phyloP scores from a whole-genome alignment of 53 echinoderm and acorn worm genomes.

The Arbacia lixula region DNA sequence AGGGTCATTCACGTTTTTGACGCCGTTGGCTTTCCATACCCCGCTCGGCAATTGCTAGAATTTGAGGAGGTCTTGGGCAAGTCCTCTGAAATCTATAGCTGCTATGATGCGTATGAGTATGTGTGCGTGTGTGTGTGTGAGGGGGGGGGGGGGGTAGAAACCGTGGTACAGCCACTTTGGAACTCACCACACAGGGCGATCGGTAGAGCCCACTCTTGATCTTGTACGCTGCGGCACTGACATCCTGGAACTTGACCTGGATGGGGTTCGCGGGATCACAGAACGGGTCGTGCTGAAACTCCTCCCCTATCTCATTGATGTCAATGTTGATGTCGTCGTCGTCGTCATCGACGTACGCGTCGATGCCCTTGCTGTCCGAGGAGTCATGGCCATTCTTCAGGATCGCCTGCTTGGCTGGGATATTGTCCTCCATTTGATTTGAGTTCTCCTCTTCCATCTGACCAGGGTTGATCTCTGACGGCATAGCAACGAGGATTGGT shows the following conservation, averaged over 20 bases:
- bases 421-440: neutral
- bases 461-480: neutral
- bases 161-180: no score
- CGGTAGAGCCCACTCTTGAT: conserved; percentile 86
- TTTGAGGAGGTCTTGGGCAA: no score
- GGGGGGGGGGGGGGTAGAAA: no score
- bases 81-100: no score
- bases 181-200: conserved; percentile 90
- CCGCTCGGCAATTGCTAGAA: no score
- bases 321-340: neutral
- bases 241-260: conserved; percentile 91
- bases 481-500: no score
- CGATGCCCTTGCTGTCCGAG: neutral
- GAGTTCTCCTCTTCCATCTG: neutral
- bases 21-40: no score
- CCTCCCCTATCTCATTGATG: conserved; percentile 40
- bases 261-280: conserved; percentile 95
- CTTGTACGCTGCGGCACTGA: conserved; percentile 97
- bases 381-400: neutral
- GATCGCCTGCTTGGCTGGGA: neutral
- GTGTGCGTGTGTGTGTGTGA: no score
- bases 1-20: no score
- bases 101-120: no score
- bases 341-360: neutral
- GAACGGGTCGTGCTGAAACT: conserved; percentile 71